Percentiles rank a stretch among this genome's conserved stretches.
These are phyloP conservation scores for Zygaena filipendulae DNA, from an alignment of 2,888 invertebrate species.

Conservation along the genomic window DNA sequence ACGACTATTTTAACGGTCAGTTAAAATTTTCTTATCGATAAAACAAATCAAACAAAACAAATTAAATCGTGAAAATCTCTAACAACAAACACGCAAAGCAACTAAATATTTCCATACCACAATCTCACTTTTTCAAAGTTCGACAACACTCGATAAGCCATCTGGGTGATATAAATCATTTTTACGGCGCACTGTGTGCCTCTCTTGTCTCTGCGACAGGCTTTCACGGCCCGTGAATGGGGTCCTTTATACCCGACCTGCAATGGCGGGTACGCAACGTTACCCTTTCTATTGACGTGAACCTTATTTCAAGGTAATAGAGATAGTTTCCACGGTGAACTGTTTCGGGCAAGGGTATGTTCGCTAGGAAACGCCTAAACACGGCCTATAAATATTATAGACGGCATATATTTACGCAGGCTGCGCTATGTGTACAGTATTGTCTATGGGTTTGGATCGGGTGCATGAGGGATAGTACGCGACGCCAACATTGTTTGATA, in stretches of 20 bases:
- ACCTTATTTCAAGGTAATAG: slow-evolving; percentile 16
- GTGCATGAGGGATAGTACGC: too few species aligned
- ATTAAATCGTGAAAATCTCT: too few species aligned
- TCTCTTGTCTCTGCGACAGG: slow-evolving; percentile 51
- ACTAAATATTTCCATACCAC: too few species aligned
- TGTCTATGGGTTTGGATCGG: too few species aligned
- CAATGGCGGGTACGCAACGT: slow-evolving; percentile 25
- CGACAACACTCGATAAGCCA: slow-evolving; percentile 50
- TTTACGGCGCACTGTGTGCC: slow-evolving; percentile 39
- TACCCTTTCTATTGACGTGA: slow-evolving; percentile 9
- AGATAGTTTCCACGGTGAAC: slow-evolving; percentile 23
- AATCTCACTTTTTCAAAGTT: slow-evolving; percentile 40
- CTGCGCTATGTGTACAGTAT: too few species aligned
- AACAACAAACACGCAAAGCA: too few species aligned
- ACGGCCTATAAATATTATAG: slow-evolving; percentile 51
- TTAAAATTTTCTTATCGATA: too few species aligned
- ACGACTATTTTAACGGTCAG: too few species aligned
- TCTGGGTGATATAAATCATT: slow-evolving; percentile 55
- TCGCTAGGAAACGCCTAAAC: slow-evolving; percentile 46
- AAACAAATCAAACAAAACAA: too few species aligned
- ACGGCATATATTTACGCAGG: slow-evolving; percentile 30
- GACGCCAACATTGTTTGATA: too few species aligned
- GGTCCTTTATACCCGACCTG: slow-evolving; percentile 44
- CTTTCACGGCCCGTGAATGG: slow-evolving; percentile 54
- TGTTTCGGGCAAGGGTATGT: slow-evolving; percentile 4